Conservation (phyloP, 2,888 invertebrate species). For the Agrenia bidenticulata region DNA sequence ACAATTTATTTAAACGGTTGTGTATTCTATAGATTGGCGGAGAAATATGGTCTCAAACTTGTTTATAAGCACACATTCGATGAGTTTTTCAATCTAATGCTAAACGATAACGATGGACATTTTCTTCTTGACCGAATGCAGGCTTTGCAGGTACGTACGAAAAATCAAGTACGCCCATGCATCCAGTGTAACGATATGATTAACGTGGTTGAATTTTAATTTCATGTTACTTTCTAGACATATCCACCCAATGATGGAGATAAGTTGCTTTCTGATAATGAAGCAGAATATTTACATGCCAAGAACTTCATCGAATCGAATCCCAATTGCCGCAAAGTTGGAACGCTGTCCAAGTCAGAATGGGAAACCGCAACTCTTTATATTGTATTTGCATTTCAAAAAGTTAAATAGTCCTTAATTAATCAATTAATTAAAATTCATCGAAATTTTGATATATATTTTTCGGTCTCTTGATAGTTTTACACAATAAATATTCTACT, state of each 20-base stretch:
- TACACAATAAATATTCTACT: too few relatives aligned
- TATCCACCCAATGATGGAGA: slow-evolving; percentile 67
- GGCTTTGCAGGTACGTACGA: slow-evolving; percentile 65
- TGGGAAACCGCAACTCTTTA: slow-evolving; percentile 76
- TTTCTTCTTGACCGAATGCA: slow-evolving; percentile 73
- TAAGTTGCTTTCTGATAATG: slow-evolving; percentile 63
- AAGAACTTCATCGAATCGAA: slow-evolving; percentile 61
- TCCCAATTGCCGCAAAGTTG: slow-evolving; percentile 61
- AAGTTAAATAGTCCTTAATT: slow-evolving; percentile 26
- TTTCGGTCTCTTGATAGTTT: too few relatives aligned
- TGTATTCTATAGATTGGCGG: slow-evolving; percentile 58
- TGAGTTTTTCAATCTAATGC: slow-evolving; percentile 65
- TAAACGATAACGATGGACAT: slow-evolving; percentile 56
- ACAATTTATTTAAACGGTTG: neutral
- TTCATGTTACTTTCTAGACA: slow-evolving; percentile 57
- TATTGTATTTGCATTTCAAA: slow-evolving; percentile 47
- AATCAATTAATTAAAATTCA: too few relatives aligned
- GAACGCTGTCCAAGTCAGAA: slow-evolving; percentile 83
- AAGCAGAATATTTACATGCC: slow-evolving; percentile 70
- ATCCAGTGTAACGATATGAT: too few relatives aligned
- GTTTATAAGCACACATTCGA: slow-evolving; percentile 65
- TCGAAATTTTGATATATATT: too few relatives aligned
- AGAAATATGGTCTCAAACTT: slow-evolving; percentile 59
- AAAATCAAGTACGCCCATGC: too few relatives aligned
- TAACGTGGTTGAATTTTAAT: too few relatives aligned